Conservation (phyloP, 1,140 invertebrate species). For the Formica exsecta region DNA sequence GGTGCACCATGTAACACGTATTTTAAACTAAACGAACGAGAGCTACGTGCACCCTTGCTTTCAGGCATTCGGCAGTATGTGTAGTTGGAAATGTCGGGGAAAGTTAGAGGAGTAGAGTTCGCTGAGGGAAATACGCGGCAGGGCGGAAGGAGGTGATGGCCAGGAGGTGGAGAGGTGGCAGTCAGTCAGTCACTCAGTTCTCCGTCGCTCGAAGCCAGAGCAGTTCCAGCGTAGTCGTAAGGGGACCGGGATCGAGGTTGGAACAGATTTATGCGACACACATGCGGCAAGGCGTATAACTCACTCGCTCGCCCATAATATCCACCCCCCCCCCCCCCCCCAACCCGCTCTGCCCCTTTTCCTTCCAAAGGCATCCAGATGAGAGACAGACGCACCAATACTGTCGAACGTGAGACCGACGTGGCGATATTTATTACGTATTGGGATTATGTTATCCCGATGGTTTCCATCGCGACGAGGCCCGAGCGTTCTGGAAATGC, state of each 20-base stretch:
- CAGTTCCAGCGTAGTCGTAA: conserved; percentile 78
- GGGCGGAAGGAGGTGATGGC: conserved; percentile 48
- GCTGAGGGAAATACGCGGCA: conserved; percentile 56
- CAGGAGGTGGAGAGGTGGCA: conserved; percentile 69
- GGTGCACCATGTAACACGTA: conserved; percentile 43
- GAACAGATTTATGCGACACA: conserved; percentile 86
- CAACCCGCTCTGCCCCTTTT: conserved; percentile 59
- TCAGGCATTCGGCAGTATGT: conserved; percentile 43
- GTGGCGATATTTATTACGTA: conserved; percentile 84
- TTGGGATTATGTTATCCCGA: conserved; percentile 82
- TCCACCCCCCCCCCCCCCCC: conserved; percentile 73
- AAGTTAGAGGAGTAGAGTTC: conserved; percentile 56
- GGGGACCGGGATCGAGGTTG: conserved; percentile 80
- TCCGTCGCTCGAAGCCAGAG: conserved; percentile 74
- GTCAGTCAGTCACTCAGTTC: conserved; percentile 79
- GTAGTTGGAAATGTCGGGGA: conserved; percentile 57
- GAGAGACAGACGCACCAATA: conserved; percentile 83
- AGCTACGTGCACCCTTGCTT: conserved; percentile 26
- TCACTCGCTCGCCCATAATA: conserved; percentile 86
- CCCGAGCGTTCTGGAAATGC: conserved; percentile 18
- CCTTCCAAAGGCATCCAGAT: conserved; percentile 77
- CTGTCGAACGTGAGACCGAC: conserved; percentile 72
- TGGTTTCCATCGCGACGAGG: conserved; percentile 63
- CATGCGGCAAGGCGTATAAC: conserved; percentile 86
- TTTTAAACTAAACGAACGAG: conserved; percentile 58